Base-by-base conservation (phyloP, 2,113 vertebrate species). In the Clarias macrocephalus region DNA sequence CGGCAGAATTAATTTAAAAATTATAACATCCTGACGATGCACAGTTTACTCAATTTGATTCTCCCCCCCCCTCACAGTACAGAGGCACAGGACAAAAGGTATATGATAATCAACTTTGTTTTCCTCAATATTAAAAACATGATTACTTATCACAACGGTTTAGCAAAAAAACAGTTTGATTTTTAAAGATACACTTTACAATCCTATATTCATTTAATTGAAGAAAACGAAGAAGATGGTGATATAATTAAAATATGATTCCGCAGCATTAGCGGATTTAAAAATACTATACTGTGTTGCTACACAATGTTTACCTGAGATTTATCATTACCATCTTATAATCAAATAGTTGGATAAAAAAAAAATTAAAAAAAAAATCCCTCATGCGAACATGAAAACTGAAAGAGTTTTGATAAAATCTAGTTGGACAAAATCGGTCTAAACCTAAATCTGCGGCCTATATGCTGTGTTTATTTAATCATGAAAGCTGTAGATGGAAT, bases 161-260 rank as follows among this genome's bases (percentile, higher is more conserved):
- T 28, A 13, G 23, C 0, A 19, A 5, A 7, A 25, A 68, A 68
- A 76, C 12, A 2, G 13, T 76, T 59, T 28, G 25, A 25, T 30
- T 59, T 80, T 57, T 19, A 59, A 80, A 19, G 5, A 37, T 48
- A 48, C 48, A n/a, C 23, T 25, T 48, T 23, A 52, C 52, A 52
- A 60, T 23, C 56, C 79, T 33, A 33, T 23, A 33, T 21, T 60
- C 30, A 33, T 60, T 80, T 60, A 11, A 56, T 30, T 79, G 52
- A 56, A 12, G 16, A 42, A 42, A 9, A 42, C 70, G 11, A 73
- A 8, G 11, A 73, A 8, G 33, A 42, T 23, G 70, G 23, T 25
- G 48, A 37, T 80, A 28, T 60, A 60, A 57, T 57, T 80, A 80
- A 30, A 80, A 80, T 80, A 7, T 77, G n/a, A 80, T 59, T 80